Evolutionary conservation across 2,888 invertebrate species (phyloP).

Genomic region (Nemotelus nigrinus): DNA sequence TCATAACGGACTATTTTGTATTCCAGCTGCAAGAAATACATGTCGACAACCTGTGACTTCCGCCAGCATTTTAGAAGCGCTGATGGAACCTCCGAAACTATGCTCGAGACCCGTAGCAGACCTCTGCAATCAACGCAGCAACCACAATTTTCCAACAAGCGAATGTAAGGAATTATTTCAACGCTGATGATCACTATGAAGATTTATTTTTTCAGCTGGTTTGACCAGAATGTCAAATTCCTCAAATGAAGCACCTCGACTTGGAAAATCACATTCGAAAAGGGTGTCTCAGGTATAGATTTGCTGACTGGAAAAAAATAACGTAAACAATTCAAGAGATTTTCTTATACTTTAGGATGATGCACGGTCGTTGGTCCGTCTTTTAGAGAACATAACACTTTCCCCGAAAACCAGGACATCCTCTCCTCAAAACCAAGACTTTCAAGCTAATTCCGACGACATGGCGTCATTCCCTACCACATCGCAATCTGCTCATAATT

Average conservation of each 20-base stretch:
- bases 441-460: not conserved
- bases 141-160: constrained; percentile 31
- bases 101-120: constrained; percentile 38
- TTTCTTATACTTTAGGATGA: constrained; percentile 40
- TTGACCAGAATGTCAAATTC: not conserved
- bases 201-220: not conserved
- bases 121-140: not conserved
- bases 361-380: constrained; percentile 49
- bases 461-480: not conserved
- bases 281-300: too few species aligned
- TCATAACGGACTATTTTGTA: not conserved
- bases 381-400: constrained; percentile 50
- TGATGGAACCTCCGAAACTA: constrained; percentile 54
- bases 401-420: constrained; percentile 43
- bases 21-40: constrained; percentile 44
- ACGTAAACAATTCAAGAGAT: too few species aligned
- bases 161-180: constrained; percentile 48
- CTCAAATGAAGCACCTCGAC: too few species aligned
- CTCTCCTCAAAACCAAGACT: constrained; percentile 8
- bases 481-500: not conserved
- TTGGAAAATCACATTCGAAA: too few species aligned
- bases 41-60: constrained; percentile 52
- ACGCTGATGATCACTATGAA: not conserved
- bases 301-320: too few species aligned
- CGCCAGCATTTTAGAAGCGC: constrained; percentile 53